Percentiles rank a stretch among this genome's conserved stretches.
Conservation (phyloP, 2,888 invertebrate species). For the Lepidocyrtinus sp. region DNA sequence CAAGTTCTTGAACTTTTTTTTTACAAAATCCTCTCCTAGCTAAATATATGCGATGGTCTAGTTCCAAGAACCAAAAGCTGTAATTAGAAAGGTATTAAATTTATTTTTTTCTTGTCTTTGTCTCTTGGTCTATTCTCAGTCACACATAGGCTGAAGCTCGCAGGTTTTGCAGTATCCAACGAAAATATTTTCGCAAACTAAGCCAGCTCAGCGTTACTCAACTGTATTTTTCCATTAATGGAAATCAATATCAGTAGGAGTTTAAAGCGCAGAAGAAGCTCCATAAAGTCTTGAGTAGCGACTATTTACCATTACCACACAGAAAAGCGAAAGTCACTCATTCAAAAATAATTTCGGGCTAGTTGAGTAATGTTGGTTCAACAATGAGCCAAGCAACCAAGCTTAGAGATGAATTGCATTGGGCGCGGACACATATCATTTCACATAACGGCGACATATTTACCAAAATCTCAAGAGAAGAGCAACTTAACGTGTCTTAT, state of each 20-base stretch:
- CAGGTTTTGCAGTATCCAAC: too few species aligned
- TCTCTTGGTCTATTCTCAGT: too few species aligned
- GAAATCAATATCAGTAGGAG: not conserved
- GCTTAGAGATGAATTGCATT: not conserved
- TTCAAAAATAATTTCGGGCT: not conserved
- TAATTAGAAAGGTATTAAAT: constrained; percentile 8
- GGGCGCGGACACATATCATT: not conserved
- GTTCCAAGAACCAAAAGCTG: not conserved
- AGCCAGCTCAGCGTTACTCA: too few species aligned
- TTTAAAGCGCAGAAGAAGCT: not conserved
- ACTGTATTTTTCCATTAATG: constrained; percentile 2
- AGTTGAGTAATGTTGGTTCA: not conserved
- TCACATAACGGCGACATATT: too few species aligned
- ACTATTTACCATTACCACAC: too few species aligned
- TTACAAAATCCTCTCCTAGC: too few species aligned
- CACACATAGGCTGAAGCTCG: too few species aligned
- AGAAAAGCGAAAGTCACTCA: constrained; percentile 8
- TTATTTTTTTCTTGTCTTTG: not conserved
- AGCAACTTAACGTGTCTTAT: too few species aligned
- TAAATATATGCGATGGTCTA: too few species aligned
- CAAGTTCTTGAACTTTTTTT: too few species aligned
- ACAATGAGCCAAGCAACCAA: not conserved
- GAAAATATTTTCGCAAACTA: not conserved
- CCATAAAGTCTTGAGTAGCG: not conserved
- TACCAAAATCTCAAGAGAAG: too few species aligned